These are phyloP conservation scores for Talpa occidentalis DNA, from an alignment of 2,113 vertebrate species.

Conservation along the genomic window DNA sequence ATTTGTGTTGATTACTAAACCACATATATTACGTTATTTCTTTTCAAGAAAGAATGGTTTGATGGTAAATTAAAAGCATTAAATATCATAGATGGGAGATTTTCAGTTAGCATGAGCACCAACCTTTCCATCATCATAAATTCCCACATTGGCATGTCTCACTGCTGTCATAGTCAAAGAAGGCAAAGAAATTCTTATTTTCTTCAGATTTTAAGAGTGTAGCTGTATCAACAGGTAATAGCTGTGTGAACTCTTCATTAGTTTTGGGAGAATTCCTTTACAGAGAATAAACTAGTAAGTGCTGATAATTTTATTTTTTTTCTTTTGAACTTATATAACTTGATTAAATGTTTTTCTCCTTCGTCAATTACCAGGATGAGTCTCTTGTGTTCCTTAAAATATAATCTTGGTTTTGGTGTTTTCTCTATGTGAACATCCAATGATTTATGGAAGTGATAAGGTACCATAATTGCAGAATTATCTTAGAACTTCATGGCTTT, in stretches of 20 bases:
- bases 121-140: background rate
- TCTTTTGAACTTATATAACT: background rate
- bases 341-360: background rate
- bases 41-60: background rate
- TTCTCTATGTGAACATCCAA: background rate
- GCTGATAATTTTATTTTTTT: background rate
- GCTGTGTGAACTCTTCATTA: background rate
- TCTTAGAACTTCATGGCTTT: background rate
- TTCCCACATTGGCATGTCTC: background rate
- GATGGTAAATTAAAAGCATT: background rate
- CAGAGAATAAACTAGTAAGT: background rate
- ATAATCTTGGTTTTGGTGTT: constrained; percentile 32
- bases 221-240: background rate
- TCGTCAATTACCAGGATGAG: background rate
- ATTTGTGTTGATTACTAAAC: background rate
- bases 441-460: constrained; percentile 48
- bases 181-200: background rate
- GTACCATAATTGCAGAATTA: constrained; percentile 34
- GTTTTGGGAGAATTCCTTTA: background rate
- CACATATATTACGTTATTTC: background rate
- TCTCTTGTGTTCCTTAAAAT: background rate
- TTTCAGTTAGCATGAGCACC: background rate
- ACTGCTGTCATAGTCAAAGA: background rate
- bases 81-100: background rate
- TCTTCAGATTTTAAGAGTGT: background rate